Percentiles rank a stretch among this genome's conserved stretches.
phyloP scores from a whole-genome alignment of 2,113 vertebrate genomes.

The Calyptommatus sinebrachiatus region DNA sequence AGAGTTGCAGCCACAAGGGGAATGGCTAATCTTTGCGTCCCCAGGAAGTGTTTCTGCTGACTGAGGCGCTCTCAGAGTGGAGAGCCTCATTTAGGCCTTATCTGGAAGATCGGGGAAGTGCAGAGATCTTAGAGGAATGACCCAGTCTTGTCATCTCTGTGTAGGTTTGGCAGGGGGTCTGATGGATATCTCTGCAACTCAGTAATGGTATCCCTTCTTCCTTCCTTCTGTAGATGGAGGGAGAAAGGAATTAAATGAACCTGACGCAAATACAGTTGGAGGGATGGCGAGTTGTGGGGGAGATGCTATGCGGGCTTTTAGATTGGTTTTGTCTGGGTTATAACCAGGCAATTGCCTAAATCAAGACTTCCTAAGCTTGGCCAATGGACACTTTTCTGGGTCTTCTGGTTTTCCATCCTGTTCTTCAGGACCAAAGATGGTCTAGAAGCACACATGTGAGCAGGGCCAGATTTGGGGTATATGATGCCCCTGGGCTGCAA shows the following conservation, averaged over 20 bases:
- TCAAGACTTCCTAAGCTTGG: too few species aligned
- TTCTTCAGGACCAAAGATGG: too few species aligned
- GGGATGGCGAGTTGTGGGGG: too few species aligned
- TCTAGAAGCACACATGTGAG: too few species aligned
- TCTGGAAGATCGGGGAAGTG: constrained; percentile 20
- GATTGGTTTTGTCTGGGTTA: background rate
- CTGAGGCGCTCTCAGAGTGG: background rate
- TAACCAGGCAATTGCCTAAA: background rate
- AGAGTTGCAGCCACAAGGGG: accelerated
- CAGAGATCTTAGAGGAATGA: constrained; percentile 51
- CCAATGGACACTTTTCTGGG: too few species aligned
- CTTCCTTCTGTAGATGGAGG: background rate
- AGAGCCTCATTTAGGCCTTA: background rate
- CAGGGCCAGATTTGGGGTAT: too few species aligned
- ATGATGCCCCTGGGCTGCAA: too few species aligned
- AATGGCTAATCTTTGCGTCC: background rate
- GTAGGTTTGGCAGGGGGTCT: constrained; percentile 11
- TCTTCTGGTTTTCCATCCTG: too few species aligned
- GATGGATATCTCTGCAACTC: constrained; percentile 14
- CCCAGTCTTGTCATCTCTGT: background rate
- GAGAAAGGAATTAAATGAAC: background rate
- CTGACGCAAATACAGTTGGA: background rate
- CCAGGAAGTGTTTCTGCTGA: background rate
- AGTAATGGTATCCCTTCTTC: constrained; percentile 11
- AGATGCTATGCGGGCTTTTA: background rate